Evolutionary conservation across 2,797 vertebrate genomes (phyloP).

Genomic region (Thamnophis elegans): DNA sequence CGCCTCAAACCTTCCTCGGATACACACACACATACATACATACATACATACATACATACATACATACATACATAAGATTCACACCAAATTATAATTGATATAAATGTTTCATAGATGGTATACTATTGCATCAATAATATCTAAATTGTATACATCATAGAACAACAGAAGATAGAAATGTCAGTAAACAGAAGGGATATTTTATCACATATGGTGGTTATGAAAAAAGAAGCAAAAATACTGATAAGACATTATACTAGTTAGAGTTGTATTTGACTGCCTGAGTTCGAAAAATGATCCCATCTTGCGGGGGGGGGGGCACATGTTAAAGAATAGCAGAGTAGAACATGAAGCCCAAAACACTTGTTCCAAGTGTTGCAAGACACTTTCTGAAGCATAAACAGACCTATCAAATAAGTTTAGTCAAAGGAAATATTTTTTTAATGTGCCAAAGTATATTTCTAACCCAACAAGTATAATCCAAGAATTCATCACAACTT

Average conservation of each 20-base stretch:
- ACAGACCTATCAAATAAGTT: neutral
- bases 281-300: neutral
- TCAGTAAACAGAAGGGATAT: neutral
- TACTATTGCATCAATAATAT: neutral
- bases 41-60: neutral
- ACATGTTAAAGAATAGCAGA: neutral
- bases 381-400: neutral
- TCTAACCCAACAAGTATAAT: neutral
- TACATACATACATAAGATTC: neutral
- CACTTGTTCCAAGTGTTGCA: neutral
- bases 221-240: neutral
- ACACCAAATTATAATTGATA: neutral
- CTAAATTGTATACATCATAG: neutral
- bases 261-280: neutral
- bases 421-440: neutral
- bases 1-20: too few relatives aligned
- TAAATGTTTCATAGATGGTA: neutral
- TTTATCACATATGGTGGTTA: neutral
- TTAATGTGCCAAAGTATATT: neutral
- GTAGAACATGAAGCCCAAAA: neutral
- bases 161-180: neutral
- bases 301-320: fast-evolving
- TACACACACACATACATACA: neutral
- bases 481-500: neutral
- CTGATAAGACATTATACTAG: neutral